Conservation (phyloP, 2,113 vertebrate species). For the Cynopterus brachyotis region DNA sequence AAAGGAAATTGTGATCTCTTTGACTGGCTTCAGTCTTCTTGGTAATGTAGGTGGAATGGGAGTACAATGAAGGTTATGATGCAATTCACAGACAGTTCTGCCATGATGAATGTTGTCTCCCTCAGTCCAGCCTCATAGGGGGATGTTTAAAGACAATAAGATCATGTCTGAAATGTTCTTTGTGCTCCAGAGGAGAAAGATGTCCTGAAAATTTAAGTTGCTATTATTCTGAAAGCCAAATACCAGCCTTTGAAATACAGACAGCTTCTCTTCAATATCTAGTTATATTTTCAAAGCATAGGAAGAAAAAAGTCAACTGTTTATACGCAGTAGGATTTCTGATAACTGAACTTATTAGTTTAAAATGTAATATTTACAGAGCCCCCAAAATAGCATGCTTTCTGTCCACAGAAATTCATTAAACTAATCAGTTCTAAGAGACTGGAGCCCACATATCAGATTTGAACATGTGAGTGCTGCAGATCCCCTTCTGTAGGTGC, state of each 20-base stretch:
- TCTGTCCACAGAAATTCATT: conserved; percentile 71
- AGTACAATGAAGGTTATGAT: no score
- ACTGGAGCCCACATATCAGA: conserved; percentile 32
- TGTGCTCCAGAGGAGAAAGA: conserved; percentile 36
- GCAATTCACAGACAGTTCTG: background rate
- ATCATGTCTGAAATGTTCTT: conserved; percentile 55
- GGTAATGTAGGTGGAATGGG: background rate
- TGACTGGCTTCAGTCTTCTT: background rate
- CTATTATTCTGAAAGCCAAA: conserved; percentile 65
- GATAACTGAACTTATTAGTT: conserved; percentile 72
- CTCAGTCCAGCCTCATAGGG: background rate
- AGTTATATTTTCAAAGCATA: conserved; percentile 52
- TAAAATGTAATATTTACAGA: conserved; percentile 76
- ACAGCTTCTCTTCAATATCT: conserved; percentile 50
- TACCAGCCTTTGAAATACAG: conserved; percentile 58
- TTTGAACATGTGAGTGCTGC: background rate
- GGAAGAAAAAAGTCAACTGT: conserved; percentile 38
- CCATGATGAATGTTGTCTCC: background rate
- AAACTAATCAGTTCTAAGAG: conserved; percentile 68
- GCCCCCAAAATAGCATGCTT: conserved; percentile 59
- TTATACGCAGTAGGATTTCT: conserved; percentile 62
- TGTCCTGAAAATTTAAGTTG: conserved; percentile 12
- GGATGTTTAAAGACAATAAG: conserved; percentile 46
- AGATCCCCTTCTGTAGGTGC: conserved; percentile 7
- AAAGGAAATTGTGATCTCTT: background rate